These are phyloP conservation scores for Rhizoglyphus robini DNA, from an alignment of 1,140 invertebrate species.

Conservation along the genomic window DNA sequence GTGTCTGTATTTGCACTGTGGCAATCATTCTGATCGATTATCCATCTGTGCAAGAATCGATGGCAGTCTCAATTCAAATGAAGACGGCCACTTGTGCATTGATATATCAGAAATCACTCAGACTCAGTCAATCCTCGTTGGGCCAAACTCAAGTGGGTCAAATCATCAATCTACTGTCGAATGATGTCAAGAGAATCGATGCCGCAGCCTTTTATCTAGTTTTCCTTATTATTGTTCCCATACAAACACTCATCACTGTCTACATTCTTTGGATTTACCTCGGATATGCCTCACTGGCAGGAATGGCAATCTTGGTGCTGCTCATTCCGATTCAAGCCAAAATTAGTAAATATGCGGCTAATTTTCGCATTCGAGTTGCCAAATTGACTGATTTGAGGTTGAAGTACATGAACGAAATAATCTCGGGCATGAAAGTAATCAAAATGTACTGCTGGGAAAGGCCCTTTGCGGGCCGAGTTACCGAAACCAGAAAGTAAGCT, in stretches of 20 bases:
- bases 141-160: constrained; percentile 65
- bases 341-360: constrained; percentile 18
- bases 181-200: constrained; percentile 52
- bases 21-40: constrained; percentile 57
- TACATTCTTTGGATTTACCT: constrained; percentile 21
- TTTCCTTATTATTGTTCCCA: constrained; percentile 22
- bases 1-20: constrained; percentile 31
- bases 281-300: constrained; percentile 8
- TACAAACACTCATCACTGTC: constrained; percentile 21
- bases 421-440: constrained; percentile 70
- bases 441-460: constrained; percentile 66
- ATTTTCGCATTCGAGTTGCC: constrained; percentile 44
- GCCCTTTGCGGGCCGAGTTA: constrained; percentile 52
- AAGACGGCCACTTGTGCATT: constrained; percentile 41
- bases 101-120: constrained; percentile 43
- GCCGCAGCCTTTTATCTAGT: constrained; percentile 20
- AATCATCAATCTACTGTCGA: constrained; percentile 80
- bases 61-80: constrained; percentile 37
- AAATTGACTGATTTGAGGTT: constrained; percentile 65
- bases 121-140: constrained; percentile 45
- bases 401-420: constrained; percentile 73
- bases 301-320: constrained; percentile 18
- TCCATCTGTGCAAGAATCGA: background rate
- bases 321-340: constrained; percentile 22
- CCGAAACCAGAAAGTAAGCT: constrained; percentile 36